These are phyloP conservation scores for Callithrix jacchus DNA, from an alignment of 2,113 vertebrate genomes.

Conservation along the genomic window DNA sequence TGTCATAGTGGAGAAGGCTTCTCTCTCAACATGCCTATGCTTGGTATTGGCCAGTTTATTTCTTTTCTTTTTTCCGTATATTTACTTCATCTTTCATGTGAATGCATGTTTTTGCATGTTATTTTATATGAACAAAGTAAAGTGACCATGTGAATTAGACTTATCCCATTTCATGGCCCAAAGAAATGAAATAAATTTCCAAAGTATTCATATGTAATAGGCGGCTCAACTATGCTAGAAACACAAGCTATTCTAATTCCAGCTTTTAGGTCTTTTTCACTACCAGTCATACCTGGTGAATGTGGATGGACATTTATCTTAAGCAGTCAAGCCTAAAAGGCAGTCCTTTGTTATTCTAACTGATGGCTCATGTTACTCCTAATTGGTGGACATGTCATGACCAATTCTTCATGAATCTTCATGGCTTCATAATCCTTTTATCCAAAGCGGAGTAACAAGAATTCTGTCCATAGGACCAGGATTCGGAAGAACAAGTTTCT, in stretches of 20 bases:
- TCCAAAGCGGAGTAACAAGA: background rate
- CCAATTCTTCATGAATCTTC: background rate
- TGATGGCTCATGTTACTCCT: background rate
- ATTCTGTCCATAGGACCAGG: background rate
- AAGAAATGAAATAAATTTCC: background rate
- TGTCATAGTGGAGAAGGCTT: background rate
- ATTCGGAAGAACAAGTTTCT: background rate
- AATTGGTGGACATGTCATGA: background rate
- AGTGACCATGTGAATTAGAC: background rate
- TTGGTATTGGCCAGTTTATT: background rate
- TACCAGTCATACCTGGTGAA: background rate
- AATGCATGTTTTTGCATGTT: background rate
- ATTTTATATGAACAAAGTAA: background rate
- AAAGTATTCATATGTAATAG: background rate
- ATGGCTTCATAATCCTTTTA: background rate
- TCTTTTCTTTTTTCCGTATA: background rate
- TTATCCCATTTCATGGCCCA: background rate
- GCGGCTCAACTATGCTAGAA: background rate
- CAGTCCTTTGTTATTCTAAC: background rate
- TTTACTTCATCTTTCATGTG: background rate
- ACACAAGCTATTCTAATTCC: background rate
- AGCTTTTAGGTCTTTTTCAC: background rate
- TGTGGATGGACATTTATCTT: background rate
- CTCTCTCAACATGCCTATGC: background rate
- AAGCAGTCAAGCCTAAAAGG: background rate